Percentiles rank a stretch among this genome's conserved stretches.
Evolutionary conservation across 1,140 invertebrate genomes (phyloP).

Genomic region (Lanistes nyassanus): DNA sequence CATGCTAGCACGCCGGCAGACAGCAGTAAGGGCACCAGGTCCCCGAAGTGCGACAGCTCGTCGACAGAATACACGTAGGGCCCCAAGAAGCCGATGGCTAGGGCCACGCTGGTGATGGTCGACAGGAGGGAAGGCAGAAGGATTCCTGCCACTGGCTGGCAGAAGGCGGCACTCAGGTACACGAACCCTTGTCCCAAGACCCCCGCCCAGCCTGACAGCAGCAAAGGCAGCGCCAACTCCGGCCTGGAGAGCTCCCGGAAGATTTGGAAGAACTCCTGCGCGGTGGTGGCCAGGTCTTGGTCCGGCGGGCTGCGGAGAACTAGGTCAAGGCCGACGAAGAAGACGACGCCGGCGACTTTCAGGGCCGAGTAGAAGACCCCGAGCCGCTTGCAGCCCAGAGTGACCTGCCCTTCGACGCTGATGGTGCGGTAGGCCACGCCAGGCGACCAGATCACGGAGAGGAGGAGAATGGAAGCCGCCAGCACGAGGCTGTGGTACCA

Average conservation of each 20-base stretch:
- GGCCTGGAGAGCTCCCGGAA: conserved; percentile 14
- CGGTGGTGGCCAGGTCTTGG: not conserved
- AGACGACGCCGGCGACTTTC: conserved; percentile 29
- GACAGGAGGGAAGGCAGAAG: conserved; percentile 39
- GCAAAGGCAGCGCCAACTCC: conserved; percentile 24
- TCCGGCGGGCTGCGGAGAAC: conserved; percentile 17
- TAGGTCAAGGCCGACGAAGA: conserved; percentile 33
- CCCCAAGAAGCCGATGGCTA: conserved; percentile 24
- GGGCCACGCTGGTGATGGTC: conserved; percentile 26
- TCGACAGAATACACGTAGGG: conserved; percentile 28
- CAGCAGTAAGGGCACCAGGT: conserved; percentile 20
- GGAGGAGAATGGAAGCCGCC: conserved; percentile 18
- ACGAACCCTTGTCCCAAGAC: conserved; percentile 30
- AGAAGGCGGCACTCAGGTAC: conserved; percentile 33
- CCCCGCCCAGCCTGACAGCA: conserved; percentile 26
- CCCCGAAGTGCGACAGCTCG: conserved; percentile 34
- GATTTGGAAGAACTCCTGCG: conserved; percentile 17
- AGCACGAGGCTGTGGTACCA: conserved; percentile 25
- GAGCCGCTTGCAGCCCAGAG: conserved; percentile 22
- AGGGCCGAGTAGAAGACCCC: conserved; percentile 31
- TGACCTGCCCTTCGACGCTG: conserved; percentile 11
- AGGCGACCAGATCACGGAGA: conserved; percentile 32
- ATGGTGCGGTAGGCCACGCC: conserved; percentile 27
- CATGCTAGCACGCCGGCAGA: conserved; percentile 20
- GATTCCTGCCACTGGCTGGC: conserved; percentile 36